Evolutionary conservation across 2,797 vertebrate genomes (phyloP).

Genomic region (Syngnathus acus): DNA sequence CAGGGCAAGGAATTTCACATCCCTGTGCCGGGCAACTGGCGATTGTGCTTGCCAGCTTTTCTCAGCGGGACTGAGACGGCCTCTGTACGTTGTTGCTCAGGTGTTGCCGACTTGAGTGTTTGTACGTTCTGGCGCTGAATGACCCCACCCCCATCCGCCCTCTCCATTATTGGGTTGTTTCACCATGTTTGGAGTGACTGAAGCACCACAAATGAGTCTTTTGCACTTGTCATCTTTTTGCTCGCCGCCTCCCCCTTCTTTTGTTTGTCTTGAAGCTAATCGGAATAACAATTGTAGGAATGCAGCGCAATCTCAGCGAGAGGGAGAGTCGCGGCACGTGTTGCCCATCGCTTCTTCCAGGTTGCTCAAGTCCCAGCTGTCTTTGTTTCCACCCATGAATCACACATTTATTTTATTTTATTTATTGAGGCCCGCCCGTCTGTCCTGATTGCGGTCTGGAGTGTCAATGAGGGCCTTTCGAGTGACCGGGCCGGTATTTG

Average conservation of each 20-base stretch:
- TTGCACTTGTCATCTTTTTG: constrained; percentile 12
- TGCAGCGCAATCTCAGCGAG: constrained; percentile 55
- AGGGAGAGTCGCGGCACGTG: constrained; percentile 55
- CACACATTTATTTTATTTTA: constrained; percentile 30
- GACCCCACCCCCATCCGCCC: constrained; percentile 2
- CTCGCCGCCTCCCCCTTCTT: background rate
- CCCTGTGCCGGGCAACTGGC: constrained; percentile 31
- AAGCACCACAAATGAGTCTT: constrained; percentile 24
- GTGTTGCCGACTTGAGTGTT: too few relatives aligned
- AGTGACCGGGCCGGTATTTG: constrained; percentile 15
- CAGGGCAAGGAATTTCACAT: constrained; percentile 68
- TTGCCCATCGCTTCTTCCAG: constrained; percentile 65
- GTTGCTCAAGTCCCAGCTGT: constrained; percentile 44
- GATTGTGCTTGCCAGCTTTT: too few relatives aligned
- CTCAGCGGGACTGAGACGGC: too few relatives aligned
- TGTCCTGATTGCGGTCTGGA: constrained; percentile 34
- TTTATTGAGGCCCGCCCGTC: constrained; percentile 22
- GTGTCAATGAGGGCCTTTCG: constrained; percentile 20
- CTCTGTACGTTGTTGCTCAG: too few relatives aligned
- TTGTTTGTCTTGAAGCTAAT: constrained; percentile 59
- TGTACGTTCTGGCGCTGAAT: background rate
- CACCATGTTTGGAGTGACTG: constrained; percentile 24
- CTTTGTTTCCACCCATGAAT: constrained; percentile 45
- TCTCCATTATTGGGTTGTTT: constrained; percentile 63
- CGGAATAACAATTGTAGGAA: constrained; percentile 76